Evolutionary conservation across 1,140 invertebrate species (phyloP).

Genomic region (Sitobion miscanthi): DNA sequence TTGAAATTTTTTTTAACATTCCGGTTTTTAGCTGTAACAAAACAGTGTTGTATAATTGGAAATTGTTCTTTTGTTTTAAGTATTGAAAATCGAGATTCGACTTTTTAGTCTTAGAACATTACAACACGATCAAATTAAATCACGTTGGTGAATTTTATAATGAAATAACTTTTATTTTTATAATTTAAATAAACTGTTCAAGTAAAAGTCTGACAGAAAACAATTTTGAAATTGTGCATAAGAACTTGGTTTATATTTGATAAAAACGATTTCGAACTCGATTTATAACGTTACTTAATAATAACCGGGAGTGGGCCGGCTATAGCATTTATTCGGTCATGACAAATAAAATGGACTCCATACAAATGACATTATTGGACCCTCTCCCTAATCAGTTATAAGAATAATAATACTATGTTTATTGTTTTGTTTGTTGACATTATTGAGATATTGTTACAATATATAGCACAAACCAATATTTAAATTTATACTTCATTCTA

Average conservation of each 20-base stretch:
- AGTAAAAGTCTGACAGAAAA: background rate
- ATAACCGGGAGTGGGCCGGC: background rate
- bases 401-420: background rate
- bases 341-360: background rate
- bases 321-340: background rate
- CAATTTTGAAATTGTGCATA: background rate
- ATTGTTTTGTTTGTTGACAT: background rate
- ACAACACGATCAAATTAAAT: background rate
- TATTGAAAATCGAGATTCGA: background rate
- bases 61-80: background rate
- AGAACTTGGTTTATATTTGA: background rate
- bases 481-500: background rate
- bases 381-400: background rate
- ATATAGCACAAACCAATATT: background rate
- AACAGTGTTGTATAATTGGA: background rate
- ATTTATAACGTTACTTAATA: background rate
- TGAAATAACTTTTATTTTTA: background rate
- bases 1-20: background rate
- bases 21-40: background rate
- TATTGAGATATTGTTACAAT: background rate
- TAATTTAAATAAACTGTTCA: background rate
- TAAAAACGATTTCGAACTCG: background rate
- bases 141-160: background rate
- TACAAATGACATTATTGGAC: background rate
- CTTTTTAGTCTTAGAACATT: background rate